A percentile compares a stretch with the other conserved stretches of the same genome.
Evolutionary conservation across 2,113 vertebrate genomes (phyloP).

Genomic region (Gasterosteus nipponicus): DNA sequence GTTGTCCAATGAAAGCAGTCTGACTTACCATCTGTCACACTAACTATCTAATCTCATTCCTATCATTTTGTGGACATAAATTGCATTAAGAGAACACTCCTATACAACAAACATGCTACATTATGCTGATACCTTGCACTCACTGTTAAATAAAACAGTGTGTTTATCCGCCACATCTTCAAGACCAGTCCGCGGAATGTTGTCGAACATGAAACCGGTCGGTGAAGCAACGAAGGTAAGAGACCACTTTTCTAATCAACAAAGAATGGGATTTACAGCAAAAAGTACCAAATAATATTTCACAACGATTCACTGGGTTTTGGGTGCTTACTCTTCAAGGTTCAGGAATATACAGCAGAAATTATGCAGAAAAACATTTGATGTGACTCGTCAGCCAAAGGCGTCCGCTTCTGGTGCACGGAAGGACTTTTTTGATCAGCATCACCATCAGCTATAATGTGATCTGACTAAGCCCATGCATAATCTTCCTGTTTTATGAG

Average conservation of each 20-base stretch:
- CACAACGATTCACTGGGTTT: neutral
- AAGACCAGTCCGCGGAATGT: too few relatives aligned
- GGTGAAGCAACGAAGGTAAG: too few relatives aligned
- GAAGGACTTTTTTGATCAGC: slow-evolving; percentile 15
- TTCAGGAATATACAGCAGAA: too few relatives aligned
- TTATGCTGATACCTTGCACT: neutral
- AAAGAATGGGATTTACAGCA: slow-evolving; percentile 33
- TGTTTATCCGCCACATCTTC: neutral
- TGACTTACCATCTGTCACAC: neutral
- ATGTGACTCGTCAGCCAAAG: neutral
- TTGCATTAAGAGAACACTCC: neutral
- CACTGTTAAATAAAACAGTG: neutral
- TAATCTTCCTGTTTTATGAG: slow-evolving; percentile 30
- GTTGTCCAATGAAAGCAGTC: neutral
- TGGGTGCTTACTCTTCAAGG: neutral
- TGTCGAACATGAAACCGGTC: too few relatives aligned
- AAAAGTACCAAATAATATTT: slow-evolving; percentile 21
- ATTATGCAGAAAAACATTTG: neutral
- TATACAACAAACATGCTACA: neutral
- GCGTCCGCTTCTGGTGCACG: neutral
- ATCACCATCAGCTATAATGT: slow-evolving; percentile 27
- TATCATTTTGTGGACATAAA: neutral
- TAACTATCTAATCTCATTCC: neutral
- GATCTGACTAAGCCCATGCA: slow-evolving; percentile 33
- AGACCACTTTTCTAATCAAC: neutral